These are phyloP conservation scores for Elgaria multicarinata DNA, from an alignment of 2,113 vertebrate species.

Conservation along the genomic window DNA sequence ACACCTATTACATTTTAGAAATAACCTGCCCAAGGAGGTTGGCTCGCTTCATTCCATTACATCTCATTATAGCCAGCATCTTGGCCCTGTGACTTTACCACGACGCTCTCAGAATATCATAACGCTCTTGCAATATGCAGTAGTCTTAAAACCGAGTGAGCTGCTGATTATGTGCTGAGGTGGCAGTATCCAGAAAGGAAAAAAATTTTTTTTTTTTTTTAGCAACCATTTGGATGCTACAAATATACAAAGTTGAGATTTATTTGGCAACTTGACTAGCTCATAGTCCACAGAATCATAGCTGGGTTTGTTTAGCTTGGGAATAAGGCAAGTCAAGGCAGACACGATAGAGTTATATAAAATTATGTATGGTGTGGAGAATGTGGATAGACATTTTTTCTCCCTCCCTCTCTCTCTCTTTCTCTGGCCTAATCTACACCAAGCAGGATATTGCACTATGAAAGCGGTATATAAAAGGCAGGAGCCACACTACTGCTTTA, in stretches of 20 bases:
- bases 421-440: too few relatives aligned
- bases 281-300: too few relatives aligned
- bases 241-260: not conserved
- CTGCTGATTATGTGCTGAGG: not conserved
- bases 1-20: conserved; percentile 29
- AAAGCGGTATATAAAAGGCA: too few relatives aligned
- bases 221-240: not conserved
- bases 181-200: not conserved
- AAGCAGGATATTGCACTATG: too few relatives aligned
- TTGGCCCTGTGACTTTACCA: not conserved
- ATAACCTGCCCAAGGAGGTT: conserved; percentile 27
- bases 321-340: too few relatives aligned
- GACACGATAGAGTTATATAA: too few relatives aligned
- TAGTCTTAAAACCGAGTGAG: not conserved
- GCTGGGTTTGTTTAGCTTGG: too few relatives aligned
- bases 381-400: too few relatives aligned
- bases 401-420: too few relatives aligned
- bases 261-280: not conserved
- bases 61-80: conserved; percentile 39
- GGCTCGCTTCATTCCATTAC: conserved; percentile 16
- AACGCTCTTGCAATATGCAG: not conserved
- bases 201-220: conserved; percentile 7
- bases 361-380: too few relatives aligned
- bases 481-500: too few relatives aligned
- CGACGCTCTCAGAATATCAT: not conserved